phyloP scores from a whole-genome alignment of 2,113 vertebrate genomes.

The Willisornis vidua region DNA sequence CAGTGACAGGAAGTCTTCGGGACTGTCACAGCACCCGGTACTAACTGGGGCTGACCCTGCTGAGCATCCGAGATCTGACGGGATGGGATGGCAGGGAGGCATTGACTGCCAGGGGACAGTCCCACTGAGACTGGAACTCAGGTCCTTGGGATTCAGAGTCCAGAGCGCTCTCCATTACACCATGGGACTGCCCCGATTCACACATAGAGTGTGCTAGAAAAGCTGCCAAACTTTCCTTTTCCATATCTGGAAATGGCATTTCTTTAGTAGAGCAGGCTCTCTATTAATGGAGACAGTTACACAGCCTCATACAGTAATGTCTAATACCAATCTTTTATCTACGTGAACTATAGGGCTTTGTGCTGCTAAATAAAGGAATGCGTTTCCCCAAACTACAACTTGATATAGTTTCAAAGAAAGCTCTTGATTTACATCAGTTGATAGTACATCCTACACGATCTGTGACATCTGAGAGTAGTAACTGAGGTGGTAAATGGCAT shows the following conservation, averaged over 20 bases:
- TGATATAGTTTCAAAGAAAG: neutral
- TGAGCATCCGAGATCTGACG: no score
- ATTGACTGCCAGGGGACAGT: no score
- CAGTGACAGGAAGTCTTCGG: no score
- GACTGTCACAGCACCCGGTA: no score
- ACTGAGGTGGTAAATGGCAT: slow-evolving; percentile 17
- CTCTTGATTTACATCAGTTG: slow-evolving; percentile 16
- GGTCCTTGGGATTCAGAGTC: no score
- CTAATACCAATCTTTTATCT: neutral
- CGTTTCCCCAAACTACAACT: slow-evolving; percentile 6
- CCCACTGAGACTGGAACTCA: no score
- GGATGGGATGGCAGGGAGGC: no score
- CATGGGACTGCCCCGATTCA: neutral
- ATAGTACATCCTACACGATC: neutral
- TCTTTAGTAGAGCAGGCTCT: neutral
- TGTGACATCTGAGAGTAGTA: slow-evolving; percentile 19
- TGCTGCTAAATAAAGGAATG: slow-evolving; percentile 21
- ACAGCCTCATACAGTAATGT: neutral
- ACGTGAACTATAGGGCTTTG: slow-evolving; percentile 4
- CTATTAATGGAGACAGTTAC: neutral
- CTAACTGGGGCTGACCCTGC: no score
- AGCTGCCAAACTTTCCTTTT: neutral
- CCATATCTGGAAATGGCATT: slow-evolving; percentile 13
- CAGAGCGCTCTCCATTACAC: no score
- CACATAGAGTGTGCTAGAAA: neutral